A percentile compares a stretch with the other conserved stretches of the same genome.
Evolutionary conservation across 1,140 invertebrate species (phyloP).

Genomic region (Aphelenchoides avenae): DNA sequence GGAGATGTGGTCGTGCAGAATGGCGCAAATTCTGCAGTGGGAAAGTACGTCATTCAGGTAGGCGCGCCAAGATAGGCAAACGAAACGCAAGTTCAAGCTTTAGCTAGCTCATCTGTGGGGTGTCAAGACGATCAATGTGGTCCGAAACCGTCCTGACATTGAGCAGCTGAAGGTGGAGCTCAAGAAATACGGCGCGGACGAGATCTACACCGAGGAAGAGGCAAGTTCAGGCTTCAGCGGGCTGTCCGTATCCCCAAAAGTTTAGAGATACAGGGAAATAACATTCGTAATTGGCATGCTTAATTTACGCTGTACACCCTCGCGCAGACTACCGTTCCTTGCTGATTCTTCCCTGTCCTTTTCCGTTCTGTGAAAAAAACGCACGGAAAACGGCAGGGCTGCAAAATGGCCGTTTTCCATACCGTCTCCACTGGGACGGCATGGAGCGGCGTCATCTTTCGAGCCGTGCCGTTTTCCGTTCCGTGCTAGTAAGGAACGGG

Average conservation of each 20-base stretch:
- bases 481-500: too few relatives aligned
- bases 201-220: slow-evolving; percentile 76
- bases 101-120: slow-evolving; percentile 60
- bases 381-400: too few relatives aligned
- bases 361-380: too few relatives aligned
- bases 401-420: too few relatives aligned
- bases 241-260: neutral
- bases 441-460: too few relatives aligned
- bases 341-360: slow-evolving; percentile 52
- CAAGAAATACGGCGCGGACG: slow-evolving; percentile 74
- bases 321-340: slow-evolving; percentile 59
- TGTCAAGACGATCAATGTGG: slow-evolving; percentile 76
- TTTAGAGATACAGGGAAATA: neutral
- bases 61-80: slow-evolving; percentile 74
- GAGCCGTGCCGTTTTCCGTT: too few relatives aligned
- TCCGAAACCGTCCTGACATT: slow-evolving; percentile 75
- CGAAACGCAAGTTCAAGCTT: slow-evolving; percentile 68
- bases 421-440: too few relatives aligned
- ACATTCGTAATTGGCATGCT: too few relatives aligned
- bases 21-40: slow-evolving; percentile 91
- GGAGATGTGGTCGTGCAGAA: slow-evolving; percentile 89
- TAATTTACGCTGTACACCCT: neutral
- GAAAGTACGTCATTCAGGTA: slow-evolving; percentile 74
- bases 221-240: slow-evolving; percentile 65
- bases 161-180: slow-evolving; percentile 71